Base-by-base conservation (phyloP, 1,140 invertebrate genomes). In the Homalodisca vitripennis region DNA sequence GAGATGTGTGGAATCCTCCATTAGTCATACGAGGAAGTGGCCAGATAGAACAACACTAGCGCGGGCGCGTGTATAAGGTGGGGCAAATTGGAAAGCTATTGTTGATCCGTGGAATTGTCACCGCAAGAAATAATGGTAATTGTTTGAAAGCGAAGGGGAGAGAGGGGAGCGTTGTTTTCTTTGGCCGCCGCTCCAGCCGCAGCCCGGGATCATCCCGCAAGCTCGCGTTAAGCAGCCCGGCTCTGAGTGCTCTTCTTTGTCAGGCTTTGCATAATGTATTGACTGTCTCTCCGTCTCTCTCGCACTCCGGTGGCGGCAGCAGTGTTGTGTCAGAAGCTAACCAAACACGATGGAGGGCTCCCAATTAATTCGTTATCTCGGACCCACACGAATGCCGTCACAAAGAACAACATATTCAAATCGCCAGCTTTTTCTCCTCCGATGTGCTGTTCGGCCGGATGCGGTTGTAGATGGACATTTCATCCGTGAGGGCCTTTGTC, bases 381-480 rank as follows among this genome's bases (percentile, higher is more conserved):
- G 34, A 6, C 34, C 34, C 34, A 17, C 34, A 41, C 34, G 6
- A 17, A 6, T 6, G 51, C 51, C 3, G 51, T 22, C 17, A 55
- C 17, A 26, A 55, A 55, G 51, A 55, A 55, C 51, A 55, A 55
- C 51, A 55, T 55, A n/a, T 55, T 55, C 51, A 41, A 41, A 41
- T 41, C 17, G 34, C 6, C 24, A 22, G 51, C 10, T 55, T 55
- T 29, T 47, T 30, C 22, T 64, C 34, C 27, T 32, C 41, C n/a
- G 32, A n/a, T n/a, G n/a, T n/a, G n/a, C n/a, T n/a, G n/a, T n/a
- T n/a, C n/a, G n/a, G n/a, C n/a, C n/a, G n/a, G n/a, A n/a, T n/a
- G n/a, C n/a, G n/a, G n/a, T n/a, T n/a, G n/a, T n/a, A n/a, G n/a
- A n/a, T n/a, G n/a, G n/a, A n/a, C n/a, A n/a, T n/a, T n/a, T n/a